Conservation (phyloP, 2,113 vertebrate genomes). For the Hypanus sabinus region DNA sequence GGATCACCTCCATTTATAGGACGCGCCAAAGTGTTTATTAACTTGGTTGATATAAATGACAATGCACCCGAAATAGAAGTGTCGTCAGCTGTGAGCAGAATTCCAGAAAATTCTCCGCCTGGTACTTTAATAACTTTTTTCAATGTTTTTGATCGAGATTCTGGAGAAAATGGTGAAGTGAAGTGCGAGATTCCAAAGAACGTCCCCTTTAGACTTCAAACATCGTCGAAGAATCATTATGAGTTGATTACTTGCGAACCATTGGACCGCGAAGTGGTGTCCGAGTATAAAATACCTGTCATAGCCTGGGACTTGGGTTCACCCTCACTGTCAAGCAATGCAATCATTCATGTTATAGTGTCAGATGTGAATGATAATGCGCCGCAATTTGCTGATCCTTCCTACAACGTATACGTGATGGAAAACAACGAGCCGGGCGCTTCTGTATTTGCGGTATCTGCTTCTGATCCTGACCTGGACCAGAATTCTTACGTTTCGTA, state of each 20-base stretch:
- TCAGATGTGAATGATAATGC: not conserved
- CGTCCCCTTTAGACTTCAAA: not conserved
- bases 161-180: slow-evolving; percentile 50
- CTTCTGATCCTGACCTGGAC: slow-evolving; percentile 10
- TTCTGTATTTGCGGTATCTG: not conserved
- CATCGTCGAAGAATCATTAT: not conserved
- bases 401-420: not conserved
- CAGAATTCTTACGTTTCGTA: slow-evolving; percentile 33
- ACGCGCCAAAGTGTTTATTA: not conserved
- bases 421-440: not conserved
- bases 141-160: slow-evolving; percentile 49
- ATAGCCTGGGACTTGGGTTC: not conserved
- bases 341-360: not conserved
- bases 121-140: slow-evolving; percentile 47
- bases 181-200: slow-evolving; percentile 46
- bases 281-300: not conserved
- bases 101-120: not conserved
- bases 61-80: not conserved
- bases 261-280: not conserved
- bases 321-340: not conserved
- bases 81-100: not conserved
- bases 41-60: not conserved
- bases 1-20: not conserved
- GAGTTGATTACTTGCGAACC: not conserved
- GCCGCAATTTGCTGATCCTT: no score